A percentile compares a stretch with the other conserved stretches of the same genome.
phyloP scores from a whole-genome alignment of 2,888 invertebrate genomes.

The Dorcus hopei region DNA sequence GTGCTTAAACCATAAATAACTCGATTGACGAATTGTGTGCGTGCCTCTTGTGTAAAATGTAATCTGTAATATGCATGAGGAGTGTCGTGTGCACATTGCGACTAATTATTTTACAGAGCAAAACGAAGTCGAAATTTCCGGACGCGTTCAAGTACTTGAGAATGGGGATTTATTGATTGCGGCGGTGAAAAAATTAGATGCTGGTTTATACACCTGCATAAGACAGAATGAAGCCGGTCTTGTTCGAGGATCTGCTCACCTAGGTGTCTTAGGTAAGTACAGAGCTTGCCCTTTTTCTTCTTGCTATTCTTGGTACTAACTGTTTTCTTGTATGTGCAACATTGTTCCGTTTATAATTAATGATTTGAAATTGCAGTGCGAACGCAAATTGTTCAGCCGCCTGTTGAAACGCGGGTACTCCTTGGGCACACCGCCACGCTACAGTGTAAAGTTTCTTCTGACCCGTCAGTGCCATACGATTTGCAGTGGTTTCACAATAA shows the following conservation, averaged over 20 bases:
- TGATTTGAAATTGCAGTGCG: conserved; percentile 59
- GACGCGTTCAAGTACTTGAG: conserved; percentile 80
- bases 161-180: conserved; percentile 86
- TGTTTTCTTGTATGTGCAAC: background rate
- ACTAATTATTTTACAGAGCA: conserved; percentile 52
- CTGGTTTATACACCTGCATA: conserved; percentile 85
- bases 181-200: conserved; percentile 77
- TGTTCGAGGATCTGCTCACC: conserved; percentile 76
- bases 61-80: background rate
- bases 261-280: conserved; percentile 75
- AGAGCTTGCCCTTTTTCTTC: conserved; percentile 1
- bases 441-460: conserved; percentile 91
- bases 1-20: background rate
- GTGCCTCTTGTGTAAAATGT: background rate
- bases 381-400: conserved; percentile 91
- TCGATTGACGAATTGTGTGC: background rate
- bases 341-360: background rate
- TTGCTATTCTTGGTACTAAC: background rate
- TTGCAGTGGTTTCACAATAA: conserved; percentile 87
- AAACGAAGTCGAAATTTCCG: conserved; percentile 62
- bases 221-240: conserved; percentile 88
- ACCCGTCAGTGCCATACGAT: conserved; percentile 81
- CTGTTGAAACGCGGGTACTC: conserved; percentile 86
- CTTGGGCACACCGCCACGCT: conserved; percentile 90
- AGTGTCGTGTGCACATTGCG: background rate